These are phyloP conservation scores for Cremastinae sp. DNA, from an alignment of 2,888 invertebrate species.

Conservation along the genomic window DNA sequence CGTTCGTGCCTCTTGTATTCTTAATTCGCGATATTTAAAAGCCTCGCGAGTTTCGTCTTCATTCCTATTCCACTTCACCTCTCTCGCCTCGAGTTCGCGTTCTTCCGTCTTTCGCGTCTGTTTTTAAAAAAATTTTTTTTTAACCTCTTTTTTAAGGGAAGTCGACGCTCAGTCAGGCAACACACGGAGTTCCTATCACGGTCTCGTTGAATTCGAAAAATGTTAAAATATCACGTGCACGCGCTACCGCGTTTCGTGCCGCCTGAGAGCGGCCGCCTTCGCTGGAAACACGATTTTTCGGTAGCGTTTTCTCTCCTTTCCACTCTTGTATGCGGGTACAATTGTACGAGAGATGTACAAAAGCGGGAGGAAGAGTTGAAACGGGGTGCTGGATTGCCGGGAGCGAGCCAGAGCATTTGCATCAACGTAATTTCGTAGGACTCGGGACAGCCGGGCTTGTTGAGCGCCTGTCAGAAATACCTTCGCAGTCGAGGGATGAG, in stretches of 20 bases:
- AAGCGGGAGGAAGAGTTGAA: slow-evolving; percentile 2
- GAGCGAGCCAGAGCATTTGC: slow-evolving; percentile 61
- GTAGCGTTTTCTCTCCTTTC: slow-evolving; percentile 42
- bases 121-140: not conserved
- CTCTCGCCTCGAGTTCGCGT: not conserved
- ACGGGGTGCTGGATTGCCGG: slow-evolving; percentile 22
- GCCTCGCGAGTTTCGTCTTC: slow-evolving; percentile 21
- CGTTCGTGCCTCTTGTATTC: slow-evolving; percentile 27
- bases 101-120: not conserved
- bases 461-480: slow-evolving; percentile 58
- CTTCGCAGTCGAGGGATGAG: slow-evolving; percentile 44
- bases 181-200: not conserved
- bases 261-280: slow-evolving; percentile 31
- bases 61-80: slow-evolving; percentile 18
- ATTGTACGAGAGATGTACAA: slow-evolving; percentile 16
- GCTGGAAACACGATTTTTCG: slow-evolving; percentile 40
- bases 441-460: slow-evolving; percentile 41
- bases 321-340: slow-evolving; percentile 45
- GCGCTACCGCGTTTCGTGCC: slow-evolving; percentile 36
- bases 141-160: not conserved
- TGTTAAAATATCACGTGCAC: slow-evolving; percentile 57
- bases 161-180: not conserved
- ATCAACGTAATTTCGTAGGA: slow-evolving; percentile 64
- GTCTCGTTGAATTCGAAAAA: slow-evolving; percentile 48
- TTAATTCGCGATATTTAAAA: slow-evolving; percentile 28